Percentiles rank a stretch among this genome's conserved stretches.
Evolutionary conservation across 2,797 vertebrate genomes (phyloP).

Genomic region (Pampus argenteus): DNA sequence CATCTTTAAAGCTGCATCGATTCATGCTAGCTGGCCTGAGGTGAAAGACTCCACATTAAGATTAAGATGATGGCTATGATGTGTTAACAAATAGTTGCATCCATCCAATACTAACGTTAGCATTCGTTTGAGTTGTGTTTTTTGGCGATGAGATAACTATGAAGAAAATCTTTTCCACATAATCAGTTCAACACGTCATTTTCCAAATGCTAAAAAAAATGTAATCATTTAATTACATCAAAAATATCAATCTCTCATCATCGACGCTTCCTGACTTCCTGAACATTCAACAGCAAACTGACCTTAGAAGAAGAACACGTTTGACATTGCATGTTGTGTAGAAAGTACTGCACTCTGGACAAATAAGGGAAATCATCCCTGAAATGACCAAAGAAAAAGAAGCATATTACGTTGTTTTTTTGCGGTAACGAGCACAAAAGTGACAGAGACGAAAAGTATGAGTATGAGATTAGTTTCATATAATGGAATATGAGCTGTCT

Average conservation of each 20-base stretch:
- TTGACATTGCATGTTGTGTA: neutral
- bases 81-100: no score
- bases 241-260: neutral
- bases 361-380: neutral
- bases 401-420: constrained; percentile 8
- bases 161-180: no score
- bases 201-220: neutral
- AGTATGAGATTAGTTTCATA: constrained; percentile 13
- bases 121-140: no score
- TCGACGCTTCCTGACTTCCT: neutral
- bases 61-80: no score
- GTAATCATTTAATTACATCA: neutral
- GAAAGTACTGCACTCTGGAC: neutral
- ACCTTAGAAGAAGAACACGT: neutral
- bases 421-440: constrained; percentile 11
- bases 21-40: no score
- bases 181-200: no score
- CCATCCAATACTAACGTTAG: no score
- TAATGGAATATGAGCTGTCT: constrained; percentile 16
- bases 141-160: no score
- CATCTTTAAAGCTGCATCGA: no score
- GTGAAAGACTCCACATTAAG: no score
- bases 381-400: neutral
- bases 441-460: neutral
- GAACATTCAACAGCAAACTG: neutral